phyloP scores from a whole-genome alignment of 2,113 vertebrate species.

The Halichoeres trimaculatus region DNA sequence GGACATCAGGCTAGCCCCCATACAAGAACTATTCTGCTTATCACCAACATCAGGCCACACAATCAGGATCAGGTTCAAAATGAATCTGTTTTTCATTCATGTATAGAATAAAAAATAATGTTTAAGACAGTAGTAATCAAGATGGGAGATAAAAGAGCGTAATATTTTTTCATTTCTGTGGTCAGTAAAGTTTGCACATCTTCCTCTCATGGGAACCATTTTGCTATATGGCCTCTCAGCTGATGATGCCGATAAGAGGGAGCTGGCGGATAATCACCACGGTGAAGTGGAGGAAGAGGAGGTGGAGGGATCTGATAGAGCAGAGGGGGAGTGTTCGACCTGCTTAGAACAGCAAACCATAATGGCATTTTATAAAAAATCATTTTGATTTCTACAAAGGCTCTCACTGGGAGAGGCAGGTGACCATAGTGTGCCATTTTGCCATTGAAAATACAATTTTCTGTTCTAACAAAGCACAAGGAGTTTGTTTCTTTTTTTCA shows the following conservation, averaged over 20 bases:
- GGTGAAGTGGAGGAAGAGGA: slow-evolving; percentile 21
- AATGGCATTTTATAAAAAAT: slow-evolving; percentile 21
- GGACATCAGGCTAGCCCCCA: slow-evolving; percentile 39
- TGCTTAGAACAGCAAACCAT: slow-evolving; percentile 16
- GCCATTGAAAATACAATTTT: slow-evolving; percentile 33
- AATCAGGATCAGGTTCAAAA: slow-evolving; percentile 4
- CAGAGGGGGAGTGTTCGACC: slow-evolving; percentile 30
- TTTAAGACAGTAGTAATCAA: neutral
- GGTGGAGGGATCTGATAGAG: slow-evolving; percentile 19
- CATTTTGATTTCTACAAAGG: slow-evolving; percentile 11
- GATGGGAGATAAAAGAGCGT: neutral
- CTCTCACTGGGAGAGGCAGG: slow-evolving; percentile 7
- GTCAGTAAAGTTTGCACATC: slow-evolving; percentile 18
- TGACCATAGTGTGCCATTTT: slow-evolving; percentile 1
- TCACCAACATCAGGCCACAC: slow-evolving; percentile 17
- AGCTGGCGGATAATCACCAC: slow-evolving; percentile 33
- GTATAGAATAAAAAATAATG: neutral
- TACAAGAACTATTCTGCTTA: slow-evolving; percentile 44
- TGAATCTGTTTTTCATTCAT: neutral
- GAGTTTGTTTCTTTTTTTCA: slow-evolving; percentile 54
- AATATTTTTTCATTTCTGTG: neutral
- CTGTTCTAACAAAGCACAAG: slow-evolving; percentile 16
- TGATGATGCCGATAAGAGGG: slow-evolving; percentile 50
- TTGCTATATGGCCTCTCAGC: slow-evolving; percentile 34
- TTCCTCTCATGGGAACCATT: slow-evolving; percentile 28